Evolutionary conservation across 1,140 invertebrate genomes (phyloP).

Genomic region (Rhyzopertha dominica): DNA sequence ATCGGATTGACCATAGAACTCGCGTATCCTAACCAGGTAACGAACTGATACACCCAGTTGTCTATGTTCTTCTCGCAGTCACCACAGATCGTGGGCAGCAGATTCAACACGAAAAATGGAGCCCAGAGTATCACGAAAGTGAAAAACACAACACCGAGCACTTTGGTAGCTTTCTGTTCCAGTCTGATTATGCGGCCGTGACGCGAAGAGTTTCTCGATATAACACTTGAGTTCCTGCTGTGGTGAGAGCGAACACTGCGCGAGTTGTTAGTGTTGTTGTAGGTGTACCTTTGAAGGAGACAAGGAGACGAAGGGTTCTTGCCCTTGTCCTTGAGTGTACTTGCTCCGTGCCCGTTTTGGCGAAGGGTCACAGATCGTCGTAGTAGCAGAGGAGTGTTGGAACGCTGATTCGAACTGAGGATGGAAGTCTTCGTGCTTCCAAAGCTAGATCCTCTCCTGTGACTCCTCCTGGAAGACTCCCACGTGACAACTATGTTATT

Average conservation of each 20-base stretch:
- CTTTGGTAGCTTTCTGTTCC: conserved; percentile 93
- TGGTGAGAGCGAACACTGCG: conserved; percentile 56
- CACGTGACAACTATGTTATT: conserved; percentile 55
- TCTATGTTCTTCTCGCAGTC: conserved; percentile 70
- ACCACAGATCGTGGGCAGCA: conserved; percentile 71
- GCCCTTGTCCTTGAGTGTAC: conserved; percentile 36
- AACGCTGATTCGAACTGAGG: conserved; percentile 40
- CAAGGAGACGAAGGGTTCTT: conserved; percentile 46
- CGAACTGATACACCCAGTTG: conserved; percentile 75
- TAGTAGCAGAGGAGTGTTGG: conserved; percentile 32
- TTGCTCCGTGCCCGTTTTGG: conserved; percentile 34
- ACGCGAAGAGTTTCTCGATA: conserved; percentile 70
- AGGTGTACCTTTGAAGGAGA: conserved; percentile 53
- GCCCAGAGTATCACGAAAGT: conserved; percentile 92
- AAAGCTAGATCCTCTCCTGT: conserved; percentile 53
- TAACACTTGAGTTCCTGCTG: conserved; percentile 70
- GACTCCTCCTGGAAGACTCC: conserved; percentile 52
- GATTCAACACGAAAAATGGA: conserved; percentile 87
- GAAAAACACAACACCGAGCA: conserved; percentile 87
- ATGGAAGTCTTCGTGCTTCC: conserved; percentile 51
- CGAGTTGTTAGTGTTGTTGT: conserved; percentile 43
- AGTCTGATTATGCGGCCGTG: conserved; percentile 75
- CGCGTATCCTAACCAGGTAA: conserved; percentile 88
- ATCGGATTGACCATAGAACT: conserved; percentile 92
- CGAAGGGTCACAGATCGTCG: conserved; percentile 38